Percentiles rank a stretch among this genome's conserved stretches.
Conservation (phyloP, 2,888 invertebrate genomes). For the Acrobeloides nanus region DNA sequence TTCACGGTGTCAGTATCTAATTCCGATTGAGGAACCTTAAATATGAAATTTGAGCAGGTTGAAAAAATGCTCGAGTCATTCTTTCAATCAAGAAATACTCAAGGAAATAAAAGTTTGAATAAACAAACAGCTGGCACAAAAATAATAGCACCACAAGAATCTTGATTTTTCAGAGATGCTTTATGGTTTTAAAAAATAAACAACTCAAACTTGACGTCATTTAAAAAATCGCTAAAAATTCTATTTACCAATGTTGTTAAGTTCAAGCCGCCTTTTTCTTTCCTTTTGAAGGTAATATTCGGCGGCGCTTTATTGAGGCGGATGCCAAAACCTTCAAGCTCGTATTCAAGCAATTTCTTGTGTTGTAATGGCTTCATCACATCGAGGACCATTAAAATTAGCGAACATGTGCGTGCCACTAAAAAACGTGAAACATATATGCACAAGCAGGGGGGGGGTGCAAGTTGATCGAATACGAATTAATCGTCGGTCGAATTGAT, state of each 20-base stretch:
- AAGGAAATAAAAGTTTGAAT: neutral
- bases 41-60: neutral
- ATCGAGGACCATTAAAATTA: slow-evolving; percentile 90
- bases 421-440: too few species aligned
- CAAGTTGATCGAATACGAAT: too few species aligned
- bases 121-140: neutral
- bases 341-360: slow-evolving; percentile 88
- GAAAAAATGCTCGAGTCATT: neutral
- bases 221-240: too few species aligned
- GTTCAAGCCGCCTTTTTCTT: slow-evolving; percentile 98
- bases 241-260: slow-evolving; percentile 74
- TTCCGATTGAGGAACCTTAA: slow-evolving; percentile 76
- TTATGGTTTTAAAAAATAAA: neutral
- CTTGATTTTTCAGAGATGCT: neutral
- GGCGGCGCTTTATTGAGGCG: slow-evolving; percentile 89
- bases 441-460: too few species aligned
- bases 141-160: too few species aligned
- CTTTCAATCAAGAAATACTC: neutral
- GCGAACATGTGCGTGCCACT: slow-evolving; percentile 92
- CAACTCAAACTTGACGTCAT: neutral
- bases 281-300: slow-evolving; percentile 86
- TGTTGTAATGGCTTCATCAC: slow-evolving; percentile 93
- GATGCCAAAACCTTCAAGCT: slow-evolving; percentile 96
- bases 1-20: slow-evolving; percentile 88
- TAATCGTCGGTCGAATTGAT: too few species aligned